Conservation (phyloP, 2,888 invertebrate species). For the Agapostemon virescens region DNA sequence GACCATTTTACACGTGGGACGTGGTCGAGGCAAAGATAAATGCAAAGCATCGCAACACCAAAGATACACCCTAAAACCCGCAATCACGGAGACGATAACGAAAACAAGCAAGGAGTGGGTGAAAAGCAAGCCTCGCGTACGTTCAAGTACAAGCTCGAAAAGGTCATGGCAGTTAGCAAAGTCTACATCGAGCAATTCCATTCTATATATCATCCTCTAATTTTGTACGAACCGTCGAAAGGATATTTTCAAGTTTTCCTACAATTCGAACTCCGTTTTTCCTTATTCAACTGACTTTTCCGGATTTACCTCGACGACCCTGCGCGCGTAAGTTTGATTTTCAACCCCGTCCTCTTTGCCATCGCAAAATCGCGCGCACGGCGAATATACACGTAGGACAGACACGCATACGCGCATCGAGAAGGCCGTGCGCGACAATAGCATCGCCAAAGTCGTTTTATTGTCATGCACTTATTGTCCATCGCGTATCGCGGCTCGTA, state of each 20-base stretch:
- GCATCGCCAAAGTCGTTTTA: conserved; percentile 47
- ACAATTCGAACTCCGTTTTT: not conserved
- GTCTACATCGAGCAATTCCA: not conserved
- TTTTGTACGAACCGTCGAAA: not conserved
- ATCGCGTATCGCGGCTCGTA: conserved; percentile 57
- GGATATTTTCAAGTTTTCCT: not conserved
- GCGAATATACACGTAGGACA: not conserved
- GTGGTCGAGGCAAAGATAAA: too few species aligned
- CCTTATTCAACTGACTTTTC: not conserved
- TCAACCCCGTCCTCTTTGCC: conserved; percentile 24
- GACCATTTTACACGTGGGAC: too few species aligned
- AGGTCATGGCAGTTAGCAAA: too few species aligned
- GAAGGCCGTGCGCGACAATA: conserved; percentile 42
- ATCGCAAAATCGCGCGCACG: conserved; percentile 22
- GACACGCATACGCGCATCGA: not conserved
- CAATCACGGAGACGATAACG: too few species aligned
- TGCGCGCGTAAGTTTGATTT: conserved; percentile 34
- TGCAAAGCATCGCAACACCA: too few species aligned
- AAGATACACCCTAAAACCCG: too few species aligned
- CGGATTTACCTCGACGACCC: not conserved
- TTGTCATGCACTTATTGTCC: conserved; percentile 56
- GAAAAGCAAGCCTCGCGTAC: too few species aligned
- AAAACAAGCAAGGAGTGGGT: too few species aligned
- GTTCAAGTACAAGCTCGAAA: too few species aligned
- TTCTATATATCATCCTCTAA: not conserved